These are phyloP conservation scores for Nibea albiflora DNA, from an alignment of 2,113 vertebrate species.

Conservation along the genomic window DNA sequence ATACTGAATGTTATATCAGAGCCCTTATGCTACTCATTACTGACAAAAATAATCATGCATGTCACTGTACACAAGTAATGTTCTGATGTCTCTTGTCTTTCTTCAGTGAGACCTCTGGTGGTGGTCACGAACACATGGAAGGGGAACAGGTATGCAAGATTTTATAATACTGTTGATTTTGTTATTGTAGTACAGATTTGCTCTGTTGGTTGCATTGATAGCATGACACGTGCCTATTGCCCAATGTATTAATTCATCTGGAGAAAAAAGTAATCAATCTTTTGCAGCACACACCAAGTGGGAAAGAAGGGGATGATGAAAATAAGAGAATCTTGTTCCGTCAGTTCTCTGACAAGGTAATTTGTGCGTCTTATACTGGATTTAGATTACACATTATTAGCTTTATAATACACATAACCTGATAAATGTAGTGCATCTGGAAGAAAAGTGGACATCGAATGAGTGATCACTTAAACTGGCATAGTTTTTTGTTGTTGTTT, in stretches of 20 bases:
- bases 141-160: conserved; percentile 29
- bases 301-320: neutral
- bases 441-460: neutral
- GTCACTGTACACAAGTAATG: neutral
- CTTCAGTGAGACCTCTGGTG: conserved; percentile 66
- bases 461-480: too few relatives aligned
- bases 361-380: neutral
- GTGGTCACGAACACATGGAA: neutral
- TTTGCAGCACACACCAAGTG: neutral
- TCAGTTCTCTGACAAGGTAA: conserved; percentile 76
- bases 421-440: neutral
- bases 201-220: neutral
- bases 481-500: too few relatives aligned
- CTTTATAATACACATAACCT: neutral
- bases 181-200: neutral
- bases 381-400: neutral
- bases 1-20: neutral
- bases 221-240: neutral
- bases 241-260: neutral
- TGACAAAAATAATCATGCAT: neutral
- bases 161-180: neutral
- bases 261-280: neutral
- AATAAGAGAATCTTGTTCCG: conserved; percentile 46
- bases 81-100: conserved; percentile 6
- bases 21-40: neutral